Evolutionary conservation across 1,140 invertebrate species (phyloP).

Genomic region (Drosophila virilis): DNA sequence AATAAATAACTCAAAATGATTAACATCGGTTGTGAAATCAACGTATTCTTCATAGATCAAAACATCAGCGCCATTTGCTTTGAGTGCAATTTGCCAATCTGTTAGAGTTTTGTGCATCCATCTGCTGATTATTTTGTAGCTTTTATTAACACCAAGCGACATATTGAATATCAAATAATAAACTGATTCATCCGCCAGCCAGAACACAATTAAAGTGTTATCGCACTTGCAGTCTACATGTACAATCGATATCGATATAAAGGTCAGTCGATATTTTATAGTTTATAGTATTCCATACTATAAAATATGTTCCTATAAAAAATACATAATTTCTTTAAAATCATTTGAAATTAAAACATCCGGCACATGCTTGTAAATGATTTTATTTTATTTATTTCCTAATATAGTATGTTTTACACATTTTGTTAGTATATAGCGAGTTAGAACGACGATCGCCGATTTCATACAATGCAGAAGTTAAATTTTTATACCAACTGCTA

Average conservation of each 20-base stretch:
- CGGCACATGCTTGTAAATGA: constrained; percentile 13
- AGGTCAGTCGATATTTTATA: not conserved
- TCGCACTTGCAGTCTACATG: not conserved
- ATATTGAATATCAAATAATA: constrained; percentile 4
- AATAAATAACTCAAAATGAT: constrained; percentile 11
- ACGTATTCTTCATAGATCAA: constrained; percentile 27
- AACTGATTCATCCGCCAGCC: not conserved
- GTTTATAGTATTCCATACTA: not conserved
- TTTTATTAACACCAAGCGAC: not conserved
- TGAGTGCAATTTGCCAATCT: constrained; percentile 7
- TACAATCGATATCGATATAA: not conserved
- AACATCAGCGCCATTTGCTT: not conserved
- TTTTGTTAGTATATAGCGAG: constrained; percentile 20
- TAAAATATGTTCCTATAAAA: not conserved
- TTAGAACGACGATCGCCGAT: constrained; percentile 5
- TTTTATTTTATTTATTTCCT: constrained; percentile 9
- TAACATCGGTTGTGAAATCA: constrained; percentile 12
- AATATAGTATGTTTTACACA: constrained; percentile 16
- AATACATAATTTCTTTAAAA: not conserved
- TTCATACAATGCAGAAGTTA: no score
- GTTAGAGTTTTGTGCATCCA: constrained; percentile 27
- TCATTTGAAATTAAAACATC: not conserved
- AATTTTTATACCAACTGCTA: no score
- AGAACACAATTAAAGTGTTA: not conserved
- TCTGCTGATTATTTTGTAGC: constrained; percentile 17